Evolutionary conservation across 2,888 invertebrate genomes (phyloP).

Genomic region (Pecten maximus): DNA sequence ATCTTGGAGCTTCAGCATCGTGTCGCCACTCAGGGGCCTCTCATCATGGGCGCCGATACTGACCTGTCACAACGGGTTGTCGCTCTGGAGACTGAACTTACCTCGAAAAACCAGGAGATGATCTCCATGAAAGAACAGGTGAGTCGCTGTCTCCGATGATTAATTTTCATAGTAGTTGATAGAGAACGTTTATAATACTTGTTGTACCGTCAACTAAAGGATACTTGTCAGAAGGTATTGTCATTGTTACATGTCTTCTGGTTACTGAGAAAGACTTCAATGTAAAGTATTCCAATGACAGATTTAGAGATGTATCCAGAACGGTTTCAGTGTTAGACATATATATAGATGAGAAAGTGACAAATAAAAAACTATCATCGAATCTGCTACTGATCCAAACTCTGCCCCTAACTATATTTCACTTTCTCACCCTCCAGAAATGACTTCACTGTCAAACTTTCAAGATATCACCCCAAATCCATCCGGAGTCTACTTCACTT

Average conservation of each 20-base stretch:
- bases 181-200: background rate
- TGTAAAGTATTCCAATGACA: background rate
- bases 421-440: too few relatives aligned
- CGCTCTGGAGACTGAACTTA: slow-evolving; percentile 78
- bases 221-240: background rate
- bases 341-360: too few relatives aligned
- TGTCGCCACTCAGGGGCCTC: slow-evolving; percentile 52
- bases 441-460: too few relatives aligned
- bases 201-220: background rate
- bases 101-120: slow-evolving; percentile 75
- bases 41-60: slow-evolving; percentile 69
- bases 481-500: too few relatives aligned
- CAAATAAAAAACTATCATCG: too few relatives aligned
- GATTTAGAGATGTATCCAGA: background rate
- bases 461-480: too few relatives aligned
- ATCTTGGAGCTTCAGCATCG: slow-evolving; percentile 65
- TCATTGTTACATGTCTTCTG: background rate
- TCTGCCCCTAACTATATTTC: too few relatives aligned
- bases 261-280: background rate
- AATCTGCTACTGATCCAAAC: too few relatives aligned
- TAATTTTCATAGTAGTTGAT: background rate
- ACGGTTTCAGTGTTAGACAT: too few relatives aligned
- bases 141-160: background rate
- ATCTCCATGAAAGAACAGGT: slow-evolving; percentile 78
- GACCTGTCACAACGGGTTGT: slow-evolving; percentile 73